Conservation (phyloP, 2,888 invertebrate species). For the Isoperla grammatica region DNA sequence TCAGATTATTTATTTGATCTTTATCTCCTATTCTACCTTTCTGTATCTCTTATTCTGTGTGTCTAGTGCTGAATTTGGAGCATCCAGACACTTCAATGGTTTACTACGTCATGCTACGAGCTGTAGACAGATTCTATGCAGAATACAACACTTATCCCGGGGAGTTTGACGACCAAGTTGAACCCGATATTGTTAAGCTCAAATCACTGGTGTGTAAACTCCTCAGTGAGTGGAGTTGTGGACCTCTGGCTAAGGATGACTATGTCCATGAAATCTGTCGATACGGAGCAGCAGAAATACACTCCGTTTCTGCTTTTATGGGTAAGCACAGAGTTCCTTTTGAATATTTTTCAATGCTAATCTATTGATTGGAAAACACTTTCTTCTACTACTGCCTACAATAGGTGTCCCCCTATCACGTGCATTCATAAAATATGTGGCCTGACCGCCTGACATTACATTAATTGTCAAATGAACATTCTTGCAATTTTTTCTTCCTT, state of each 20-base stretch:
- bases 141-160: constrained; percentile 90
- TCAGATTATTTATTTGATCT: no score
- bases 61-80: constrained; percentile 53
- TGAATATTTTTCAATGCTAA: no score
- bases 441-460: no score
- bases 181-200: constrained; percentile 82
- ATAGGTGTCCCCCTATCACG: no score
- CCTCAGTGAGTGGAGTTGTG: constrained; percentile 79
- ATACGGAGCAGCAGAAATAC: constrained; percentile 92
- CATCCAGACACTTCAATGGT: constrained; percentile 82
- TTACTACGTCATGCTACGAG: constrained; percentile 83
- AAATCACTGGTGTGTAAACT: constrained; percentile 59
- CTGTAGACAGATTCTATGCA: constrained; percentile 82
- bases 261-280: constrained; percentile 92
- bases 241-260: constrained; percentile 77
- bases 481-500: no score
- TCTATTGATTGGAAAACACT: no score
- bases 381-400: no score
- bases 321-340: no score
- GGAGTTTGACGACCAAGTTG: constrained; percentile 74
- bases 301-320: constrained; percentile 87
- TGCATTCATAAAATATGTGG: no score
- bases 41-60: no score
- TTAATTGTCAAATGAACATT: no score
- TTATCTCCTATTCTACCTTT: no score